phyloP scores from a whole-genome alignment of 2,113 vertebrate species.

The Nibea coibor region DNA sequence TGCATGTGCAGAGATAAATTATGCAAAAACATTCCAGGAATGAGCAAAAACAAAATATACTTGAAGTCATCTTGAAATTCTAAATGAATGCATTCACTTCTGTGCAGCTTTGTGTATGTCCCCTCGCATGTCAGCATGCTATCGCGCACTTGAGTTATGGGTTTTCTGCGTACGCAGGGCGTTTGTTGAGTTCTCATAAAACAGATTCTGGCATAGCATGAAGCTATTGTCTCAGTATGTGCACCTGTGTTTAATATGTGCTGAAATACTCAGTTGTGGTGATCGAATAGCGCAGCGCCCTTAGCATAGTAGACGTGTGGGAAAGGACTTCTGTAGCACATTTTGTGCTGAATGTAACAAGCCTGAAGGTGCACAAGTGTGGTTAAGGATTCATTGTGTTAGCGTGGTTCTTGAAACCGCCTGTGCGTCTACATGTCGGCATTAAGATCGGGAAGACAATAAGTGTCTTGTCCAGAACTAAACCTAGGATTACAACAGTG shows the following conservation, averaged over 20 bases:
- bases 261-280: constrained; percentile 14
- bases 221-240: constrained; percentile 23
- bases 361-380: constrained; percentile 18
- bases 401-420: background rate
- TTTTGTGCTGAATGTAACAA: constrained; percentile 5
- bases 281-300: constrained; percentile 1
- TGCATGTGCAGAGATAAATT: background rate
- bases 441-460: background rate
- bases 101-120: background rate
- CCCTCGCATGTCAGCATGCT: constrained; percentile 22
- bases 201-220: constrained; percentile 13
- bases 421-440: constrained; percentile 1
- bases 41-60: background rate
- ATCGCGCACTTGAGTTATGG: constrained; percentile 10
- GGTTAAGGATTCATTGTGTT: constrained; percentile 9
- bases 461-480: background rate
- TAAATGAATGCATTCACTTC: background rate
- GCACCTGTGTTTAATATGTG: constrained; percentile 65
- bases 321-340: constrained; percentile 30
- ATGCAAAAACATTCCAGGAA: background rate
- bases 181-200: constrained; percentile 29
- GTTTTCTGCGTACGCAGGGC: constrained; percentile 5
- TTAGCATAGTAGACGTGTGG: constrained; percentile 7
- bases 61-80: background rate
- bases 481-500: constrained; percentile 3